Base-by-base conservation (phyloP, 1,140 invertebrate genomes). In the Drosophila kepulauana region DNA sequence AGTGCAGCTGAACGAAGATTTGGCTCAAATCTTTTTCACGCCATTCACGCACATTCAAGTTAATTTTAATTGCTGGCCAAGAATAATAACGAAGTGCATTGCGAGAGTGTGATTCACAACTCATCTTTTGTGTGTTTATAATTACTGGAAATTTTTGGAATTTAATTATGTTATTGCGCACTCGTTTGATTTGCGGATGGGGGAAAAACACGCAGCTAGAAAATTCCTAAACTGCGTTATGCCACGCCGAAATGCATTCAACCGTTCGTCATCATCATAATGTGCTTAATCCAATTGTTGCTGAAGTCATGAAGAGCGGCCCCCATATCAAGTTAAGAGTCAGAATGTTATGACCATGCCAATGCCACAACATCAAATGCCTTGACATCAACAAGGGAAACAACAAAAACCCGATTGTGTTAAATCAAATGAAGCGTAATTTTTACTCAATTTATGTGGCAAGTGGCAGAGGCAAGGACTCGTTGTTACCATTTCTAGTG, bases 391-490 rank as follows among this genome's bases (percentile, higher is more conserved):
- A 41, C 16, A 52, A 30, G 16, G 51, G 33, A 59, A 46, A 61
- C 74, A 61, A 56, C 56, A 80, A 81, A 75, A 81, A 73, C 62
- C 85, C 85, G 81, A 89, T 88, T 88, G 85, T 88, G 86, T 90
- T 85, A 90, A 88, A 88, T 89, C 85, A 88, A 88, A 88, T 88
- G 81, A 88, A 88, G 86, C 85, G 88, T 88, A 88, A 88, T 90
- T 88, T 85, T 85, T 81, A 88, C 85, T 88, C 85, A 85, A 88
- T 88, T 88, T 90, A 74, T 85, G 75, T 38, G 65, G 76, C 65
- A 64, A 81, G 43, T 71, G 61, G 76, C 70, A 59, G 51, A 67
- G 65, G 51, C 59, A 6, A 6, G 30, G 46, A 30, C 48, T 10
- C 16, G 33, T 46, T 45, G 43, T 41, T 41, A 25, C 11, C 4